Base-by-base conservation (phyloP, 2,113 vertebrate genomes). In the Psammodynastes pulverulentus region DNA sequence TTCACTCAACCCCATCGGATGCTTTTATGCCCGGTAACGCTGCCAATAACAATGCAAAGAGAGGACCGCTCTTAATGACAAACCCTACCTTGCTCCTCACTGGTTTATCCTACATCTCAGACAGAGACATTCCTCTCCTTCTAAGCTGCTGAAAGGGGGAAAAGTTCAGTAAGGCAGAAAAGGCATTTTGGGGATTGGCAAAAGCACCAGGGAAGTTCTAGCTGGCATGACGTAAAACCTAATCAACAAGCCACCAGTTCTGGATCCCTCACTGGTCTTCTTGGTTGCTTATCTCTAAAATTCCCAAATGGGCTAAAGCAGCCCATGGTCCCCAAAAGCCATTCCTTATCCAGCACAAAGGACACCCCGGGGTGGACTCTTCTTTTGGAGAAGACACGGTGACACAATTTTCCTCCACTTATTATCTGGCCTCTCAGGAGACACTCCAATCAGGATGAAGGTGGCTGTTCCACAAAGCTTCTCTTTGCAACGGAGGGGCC, bases 401-500 rank as follows among this genome's bases (percentile, higher is more conserved):
- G 84, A 13, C 26, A 15, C 43, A 86, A 15, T 49, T 24, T 48
- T 29, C 46, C 84, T 29, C 84, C 23, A 13, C 43, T 26, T 26
- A 26, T 26, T 26, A 26, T 86, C 23, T 86, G 84, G 45, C 24
- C 13, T 45, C 23, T 29, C 34, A 8, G 17, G 3, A 43, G 49
- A 84, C 29, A 19, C 21, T 23, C 19, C 90, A 19, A 45, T 34
- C 53, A 8, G 53, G 34, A 9, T 0, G 13, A 43, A 56, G 26
- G 67, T 24, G 15, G 1, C 39, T 9, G 54, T 3, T 26, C n/a
- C 48, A 12, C 72, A 85, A 86, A 89, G 49, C 29, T 19, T 46
- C 9, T 9, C 89, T 56, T 94, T 90, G 90, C 90, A 95, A 93
- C 51, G 90, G 91, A 92, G n/a, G 9, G 67, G 88, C 43, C 0